Evolutionary conservation across 2,888 invertebrate species (phyloP), one percentile per base, ranked within the genome.

Genomic region (Carabus problematicus): DNA sequence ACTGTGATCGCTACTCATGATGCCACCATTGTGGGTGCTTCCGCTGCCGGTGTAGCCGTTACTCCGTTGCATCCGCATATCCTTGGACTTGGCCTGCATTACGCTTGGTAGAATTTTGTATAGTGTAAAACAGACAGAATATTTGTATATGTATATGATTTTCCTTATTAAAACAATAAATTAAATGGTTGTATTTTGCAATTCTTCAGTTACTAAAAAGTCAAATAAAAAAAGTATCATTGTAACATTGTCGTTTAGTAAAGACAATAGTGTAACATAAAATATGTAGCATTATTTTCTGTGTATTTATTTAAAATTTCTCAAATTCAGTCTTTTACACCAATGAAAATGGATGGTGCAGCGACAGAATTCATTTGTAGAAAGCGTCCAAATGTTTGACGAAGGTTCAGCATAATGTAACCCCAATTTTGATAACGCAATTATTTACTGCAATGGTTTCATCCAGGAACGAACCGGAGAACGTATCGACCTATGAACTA

Each of bases 21-120:
- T 60, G n/a, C 60, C 47, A 49, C 58, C 66, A 19, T 59, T 47
- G 70, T 60, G 11, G 72, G 54, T 39, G 41, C 41, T 12, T 7
- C 40, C 40, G 11, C 16, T 40, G 19, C 49, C 56, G 14, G 42
- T n/a, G 16, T 55, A 18, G 41, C n/a, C 19, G 39, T 52, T 9
- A 19, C 18, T 55, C 60, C 18, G 12, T 56, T 58, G 54, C 70
- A 16, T 40, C 62, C 9, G 63, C 56, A 49, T 7, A 45, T 18
- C 12, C 45, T 49, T 16, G n/a, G 56, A 58, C 55, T 43, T 42
- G 64, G 29, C 12, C 56, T 39, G 52, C 70, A 54, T 14, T 29
- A 40, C 59, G 59, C 19, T 18, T 66, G 42, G 61, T 54, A 42
- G 29, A 29, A 29, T 14, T 49, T 40, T 11, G 11, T 12, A 29